phyloP scores from a whole-genome alignment of 2,797 vertebrate species.

The Nannoperca australis region DNA sequence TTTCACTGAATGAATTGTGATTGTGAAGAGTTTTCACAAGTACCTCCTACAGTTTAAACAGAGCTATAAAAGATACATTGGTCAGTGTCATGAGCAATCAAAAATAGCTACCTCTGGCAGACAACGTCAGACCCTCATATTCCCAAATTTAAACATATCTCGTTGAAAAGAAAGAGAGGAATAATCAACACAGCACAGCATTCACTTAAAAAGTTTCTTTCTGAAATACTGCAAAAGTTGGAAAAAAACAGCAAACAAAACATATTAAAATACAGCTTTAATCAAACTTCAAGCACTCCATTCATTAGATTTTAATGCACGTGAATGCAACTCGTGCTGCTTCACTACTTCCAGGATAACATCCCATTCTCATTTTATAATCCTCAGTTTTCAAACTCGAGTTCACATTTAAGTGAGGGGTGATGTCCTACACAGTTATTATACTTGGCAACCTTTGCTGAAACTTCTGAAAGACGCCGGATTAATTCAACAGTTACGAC shows the following conservation, averaged over 20 bases:
- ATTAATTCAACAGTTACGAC: conserved; percentile 46
- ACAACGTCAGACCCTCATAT: not conserved
- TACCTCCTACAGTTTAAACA: not conserved
- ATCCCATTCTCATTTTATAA: conserved; percentile 15
- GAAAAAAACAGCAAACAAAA: not conserved
- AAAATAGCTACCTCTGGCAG: not conserved
- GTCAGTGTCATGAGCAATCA: not conserved
- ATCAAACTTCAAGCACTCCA: not conserved
- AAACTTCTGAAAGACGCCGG: conserved; percentile 56
- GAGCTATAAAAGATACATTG: not conserved
- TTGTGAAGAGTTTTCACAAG: not conserved
- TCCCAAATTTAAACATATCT: not conserved
- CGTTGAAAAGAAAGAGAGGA: not conserved
- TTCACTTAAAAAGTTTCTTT: not conserved
- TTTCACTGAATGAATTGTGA: conserved; percentile 3
- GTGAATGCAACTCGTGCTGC: conserved; percentile 3
- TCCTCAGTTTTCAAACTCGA: conserved; percentile 38
- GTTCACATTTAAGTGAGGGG: conserved; percentile 40
- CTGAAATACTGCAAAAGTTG: not conserved
- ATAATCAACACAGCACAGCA: not conserved
- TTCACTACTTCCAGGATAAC: conserved; percentile 13
- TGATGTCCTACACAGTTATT: conserved; percentile 37
- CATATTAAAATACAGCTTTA: not conserved
- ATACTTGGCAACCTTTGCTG: conserved; percentile 58
- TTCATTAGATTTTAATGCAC: conserved; percentile 21